phyloP scores from a whole-genome alignment of 2,888 invertebrate species.

The Pammene aurita region DNA sequence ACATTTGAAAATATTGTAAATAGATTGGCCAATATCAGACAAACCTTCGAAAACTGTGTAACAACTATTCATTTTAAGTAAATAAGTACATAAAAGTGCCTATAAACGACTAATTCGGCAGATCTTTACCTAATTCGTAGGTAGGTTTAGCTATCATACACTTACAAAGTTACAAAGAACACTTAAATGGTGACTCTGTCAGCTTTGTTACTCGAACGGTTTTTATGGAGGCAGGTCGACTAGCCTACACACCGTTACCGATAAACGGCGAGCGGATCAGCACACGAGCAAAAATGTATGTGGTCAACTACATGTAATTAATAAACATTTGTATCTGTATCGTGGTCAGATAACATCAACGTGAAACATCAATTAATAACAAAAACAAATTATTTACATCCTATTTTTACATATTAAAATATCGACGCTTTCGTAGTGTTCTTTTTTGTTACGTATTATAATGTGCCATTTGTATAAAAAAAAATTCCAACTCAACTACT shows the following conservation, averaged over 20 bases:
- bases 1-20: conserved; percentile 60
- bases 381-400: conserved; percentile 77
- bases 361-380: conserved; percentile 77
- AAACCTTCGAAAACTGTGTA: conserved; percentile 71
- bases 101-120: conserved; percentile 80
- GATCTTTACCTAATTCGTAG: conserved; percentile 65
- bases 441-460: too few species aligned
- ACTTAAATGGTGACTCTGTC: conserved; percentile 71
- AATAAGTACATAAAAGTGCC: conserved; percentile 57
- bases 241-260: conserved; percentile 40
- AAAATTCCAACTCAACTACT: background rate
- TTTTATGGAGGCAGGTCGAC: conserved; percentile 37
- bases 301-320: conserved; percentile 28
- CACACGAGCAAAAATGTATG: conserved; percentile 33
- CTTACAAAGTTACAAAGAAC: conserved; percentile 73
- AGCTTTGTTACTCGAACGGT: conserved; percentile 47
- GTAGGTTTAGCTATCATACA: conserved; percentile 47
- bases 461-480: too few species aligned
- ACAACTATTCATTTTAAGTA: conserved; percentile 46
- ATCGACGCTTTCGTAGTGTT: conserved; percentile 58
- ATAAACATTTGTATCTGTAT: conserved; percentile 57
- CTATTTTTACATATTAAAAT: conserved; percentile 67
- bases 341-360: conserved; percentile 73
- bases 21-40: conserved; percentile 64
- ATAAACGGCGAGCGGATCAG: conserved; percentile 44